Conservation (phyloP, 2,888 invertebrate genomes). For the Prosapia bicincta region DNA sequence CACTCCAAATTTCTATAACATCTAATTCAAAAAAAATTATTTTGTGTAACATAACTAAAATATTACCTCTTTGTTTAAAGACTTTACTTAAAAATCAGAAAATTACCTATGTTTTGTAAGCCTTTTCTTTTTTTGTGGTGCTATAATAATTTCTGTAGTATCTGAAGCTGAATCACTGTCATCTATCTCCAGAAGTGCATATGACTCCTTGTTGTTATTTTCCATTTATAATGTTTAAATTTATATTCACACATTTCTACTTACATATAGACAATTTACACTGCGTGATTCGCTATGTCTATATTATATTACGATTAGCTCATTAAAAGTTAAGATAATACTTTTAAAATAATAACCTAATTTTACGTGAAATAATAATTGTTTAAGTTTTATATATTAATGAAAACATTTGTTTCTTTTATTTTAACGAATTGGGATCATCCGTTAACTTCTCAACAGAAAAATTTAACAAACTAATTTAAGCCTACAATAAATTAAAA, state of each 20-base stretch:
- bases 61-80: too few species aligned
- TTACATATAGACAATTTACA: not conserved
- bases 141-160: constrained; percentile 54
- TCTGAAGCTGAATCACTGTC: constrained; percentile 58
- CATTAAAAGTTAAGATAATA: not conserved
- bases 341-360: not conserved
- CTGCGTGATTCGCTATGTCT: not conserved
- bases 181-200: constrained; percentile 59
- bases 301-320: not conserved
- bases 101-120: constrained; percentile 40
- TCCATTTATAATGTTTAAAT: constrained; percentile 23
- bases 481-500: too few species aligned
- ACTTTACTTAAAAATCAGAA: too few species aligned
- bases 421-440: too few species aligned
- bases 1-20: too few species aligned
- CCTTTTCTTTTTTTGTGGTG: constrained; percentile 56
- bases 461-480: too few species aligned
- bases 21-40: too few species aligned
- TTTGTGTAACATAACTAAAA: too few species aligned
- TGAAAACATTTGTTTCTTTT: too few species aligned
- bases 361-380: too few species aligned
- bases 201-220: constrained; percentile 59
- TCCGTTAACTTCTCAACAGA: too few species aligned
- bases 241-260: not conserved
- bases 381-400: too few species aligned